Conservation (phyloP, 2,797 vertebrate species). For the Alosa sapidissima region DNA sequence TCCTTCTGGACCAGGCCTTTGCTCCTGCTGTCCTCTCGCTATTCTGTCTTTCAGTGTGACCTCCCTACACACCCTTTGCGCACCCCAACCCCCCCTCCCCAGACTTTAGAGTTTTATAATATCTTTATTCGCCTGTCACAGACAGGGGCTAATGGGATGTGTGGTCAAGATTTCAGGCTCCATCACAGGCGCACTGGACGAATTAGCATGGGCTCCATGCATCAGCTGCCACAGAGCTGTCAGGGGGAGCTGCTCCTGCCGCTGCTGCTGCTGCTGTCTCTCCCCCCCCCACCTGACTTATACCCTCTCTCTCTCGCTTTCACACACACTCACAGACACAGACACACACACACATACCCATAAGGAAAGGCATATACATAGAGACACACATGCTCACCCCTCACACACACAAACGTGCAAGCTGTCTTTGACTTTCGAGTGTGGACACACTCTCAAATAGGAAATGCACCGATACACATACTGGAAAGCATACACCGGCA, state of each 20-base stretch:
- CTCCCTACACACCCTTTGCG: conserved; percentile 39
- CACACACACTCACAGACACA: background rate
- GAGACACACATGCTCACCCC: no score
- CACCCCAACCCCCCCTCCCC: conserved; percentile 52
- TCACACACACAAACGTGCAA: background rate
- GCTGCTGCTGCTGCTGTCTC: conserved; percentile 54
- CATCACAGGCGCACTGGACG: conserved; percentile 89
- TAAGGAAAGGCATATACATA: background rate
- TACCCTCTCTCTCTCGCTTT: conserved; percentile 48
- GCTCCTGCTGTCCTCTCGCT: conserved; percentile 64
- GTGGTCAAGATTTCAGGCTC: conserved; percentile 99
- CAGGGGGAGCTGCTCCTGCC: conserved; percentile 63
- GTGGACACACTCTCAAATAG: background rate
- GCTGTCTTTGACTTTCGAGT: background rate
- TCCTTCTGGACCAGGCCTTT: conserved; percentile 30
- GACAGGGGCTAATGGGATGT: conserved; percentile 98
- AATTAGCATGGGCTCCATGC: conserved; percentile 94
- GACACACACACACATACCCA: conserved; percentile 30
- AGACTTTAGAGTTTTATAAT: conserved; percentile 70
- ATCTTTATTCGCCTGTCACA: conserved; percentile 92
- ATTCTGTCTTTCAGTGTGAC: conserved; percentile 67
- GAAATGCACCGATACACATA: background rate
- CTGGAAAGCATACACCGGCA: conserved; percentile 27
- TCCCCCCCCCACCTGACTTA: conserved; percentile 6
- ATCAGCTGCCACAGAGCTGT: conserved; percentile 97